Evolutionary conservation across 2,113 vertebrate genomes (phyloP).

Genomic region (Cinclus mexicanus): DNA sequence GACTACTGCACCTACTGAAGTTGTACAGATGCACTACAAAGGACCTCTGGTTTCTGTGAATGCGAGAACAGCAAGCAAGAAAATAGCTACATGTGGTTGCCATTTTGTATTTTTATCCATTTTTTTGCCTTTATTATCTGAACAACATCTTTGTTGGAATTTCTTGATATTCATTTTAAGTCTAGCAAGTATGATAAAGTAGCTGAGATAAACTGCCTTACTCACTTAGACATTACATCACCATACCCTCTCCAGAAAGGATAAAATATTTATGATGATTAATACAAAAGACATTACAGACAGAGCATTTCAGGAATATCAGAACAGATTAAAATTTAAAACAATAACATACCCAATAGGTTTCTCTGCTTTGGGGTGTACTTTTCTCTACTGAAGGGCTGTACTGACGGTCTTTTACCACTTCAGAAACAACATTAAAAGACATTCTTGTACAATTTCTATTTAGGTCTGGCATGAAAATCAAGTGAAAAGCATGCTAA

Average conservation of each 20-base stretch:
- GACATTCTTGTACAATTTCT: not conserved
- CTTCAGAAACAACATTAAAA: not conserved
- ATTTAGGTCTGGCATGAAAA: not conserved
- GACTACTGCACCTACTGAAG: not conserved
- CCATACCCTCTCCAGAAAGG: not conserved
- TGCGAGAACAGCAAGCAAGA: not conserved
- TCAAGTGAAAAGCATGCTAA: not conserved
- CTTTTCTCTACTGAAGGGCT: slow-evolving; percentile 3
- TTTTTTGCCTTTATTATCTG: not conserved
- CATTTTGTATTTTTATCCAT: not conserved
- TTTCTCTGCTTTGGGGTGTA: slow-evolving; percentile 17
- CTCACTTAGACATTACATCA: not conserved
- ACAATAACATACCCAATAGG: slow-evolving; percentile 49
- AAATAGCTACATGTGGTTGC: not conserved
- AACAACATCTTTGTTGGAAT: not conserved
- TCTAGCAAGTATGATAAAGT: not conserved
- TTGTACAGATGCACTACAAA: not conserved
- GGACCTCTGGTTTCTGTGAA: not conserved
- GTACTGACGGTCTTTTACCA: slow-evolving; percentile 51
- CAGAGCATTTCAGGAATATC: not conserved
- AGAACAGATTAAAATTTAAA: slow-evolving; percentile 35
- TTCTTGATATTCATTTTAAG: not conserved
- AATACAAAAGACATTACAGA: slow-evolving; percentile 39
- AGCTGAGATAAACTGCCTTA: not conserved
- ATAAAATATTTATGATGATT: slow-evolving; percentile 62